phyloP scores from a whole-genome alignment of 2,113 vertebrate species.

The Bombycilla garrulus region DNA sequence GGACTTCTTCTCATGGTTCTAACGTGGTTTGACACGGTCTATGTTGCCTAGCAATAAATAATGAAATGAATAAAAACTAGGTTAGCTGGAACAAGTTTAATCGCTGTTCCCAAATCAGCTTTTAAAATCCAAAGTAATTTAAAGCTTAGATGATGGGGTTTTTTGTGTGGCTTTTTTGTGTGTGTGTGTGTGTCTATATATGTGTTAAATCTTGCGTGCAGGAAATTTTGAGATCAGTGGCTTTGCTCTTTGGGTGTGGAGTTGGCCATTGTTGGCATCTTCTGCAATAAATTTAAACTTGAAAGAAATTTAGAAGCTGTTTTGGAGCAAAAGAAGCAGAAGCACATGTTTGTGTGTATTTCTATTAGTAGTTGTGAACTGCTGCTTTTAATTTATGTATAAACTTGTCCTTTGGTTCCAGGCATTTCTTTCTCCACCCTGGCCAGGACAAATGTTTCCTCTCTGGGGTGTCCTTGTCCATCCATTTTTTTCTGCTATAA shows the following conservation, averaged over 20 bases:
- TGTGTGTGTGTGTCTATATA: background rate
- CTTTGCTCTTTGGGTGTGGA: conserved; percentile 29
- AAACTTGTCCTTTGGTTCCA: conserved; percentile 13
- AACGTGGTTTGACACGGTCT: conserved; percentile 46
- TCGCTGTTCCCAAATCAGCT: conserved; percentile 59
- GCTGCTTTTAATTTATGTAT: conserved; percentile 41
- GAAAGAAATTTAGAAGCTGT: conserved; percentile 16
- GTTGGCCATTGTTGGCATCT: conserved; percentile 40
- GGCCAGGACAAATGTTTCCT: background rate
- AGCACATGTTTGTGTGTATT: conserved; percentile 45
- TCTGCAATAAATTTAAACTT: conserved; percentile 40
- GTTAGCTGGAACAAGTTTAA: conserved; percentile 68
- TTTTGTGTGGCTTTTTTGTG: background rate
- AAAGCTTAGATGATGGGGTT: conserved; percentile 6
- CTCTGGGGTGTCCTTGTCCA: background rate
- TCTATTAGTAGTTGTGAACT: conserved; percentile 41
- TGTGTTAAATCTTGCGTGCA: background rate
- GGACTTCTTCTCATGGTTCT: conserved; percentile 37
- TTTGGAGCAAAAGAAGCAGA: conserved; percentile 41
- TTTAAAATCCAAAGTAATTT: conserved; percentile 62
- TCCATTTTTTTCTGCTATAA: conserved; percentile 7
- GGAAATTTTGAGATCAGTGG: conserved; percentile 18
- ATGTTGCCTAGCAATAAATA: conserved; percentile 66
- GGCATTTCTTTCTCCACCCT: conserved; percentile 14
- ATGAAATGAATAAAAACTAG: conserved; percentile 62